Conservation (phyloP, 2,888 invertebrate species). For the Parelbella ahira region DNA sequence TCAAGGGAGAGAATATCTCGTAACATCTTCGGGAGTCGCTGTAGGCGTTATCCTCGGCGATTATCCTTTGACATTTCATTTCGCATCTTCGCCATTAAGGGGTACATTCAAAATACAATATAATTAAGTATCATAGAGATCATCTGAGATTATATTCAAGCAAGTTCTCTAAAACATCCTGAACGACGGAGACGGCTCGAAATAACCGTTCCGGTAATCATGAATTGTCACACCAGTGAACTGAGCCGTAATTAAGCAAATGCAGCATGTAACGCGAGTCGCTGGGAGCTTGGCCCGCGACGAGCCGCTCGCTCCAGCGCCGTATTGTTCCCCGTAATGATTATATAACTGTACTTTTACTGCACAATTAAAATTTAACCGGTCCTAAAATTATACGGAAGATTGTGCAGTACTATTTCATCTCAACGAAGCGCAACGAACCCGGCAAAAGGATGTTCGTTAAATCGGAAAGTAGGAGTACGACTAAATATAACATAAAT, state of each 20-base stretch:
- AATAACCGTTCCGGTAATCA: constrained; percentile 67
- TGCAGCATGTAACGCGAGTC: constrained; percentile 69
- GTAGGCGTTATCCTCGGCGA: constrained; percentile 5
- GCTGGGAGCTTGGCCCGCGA: constrained; percentile 38
- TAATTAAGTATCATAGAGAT: constrained; percentile 41
- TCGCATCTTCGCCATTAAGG: constrained; percentile 6
- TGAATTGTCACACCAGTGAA: constrained; percentile 68
- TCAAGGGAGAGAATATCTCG: constrained; percentile 46
- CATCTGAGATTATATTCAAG: constrained; percentile 29
- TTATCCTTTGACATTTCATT: constrained; percentile 12
- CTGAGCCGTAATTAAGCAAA: constrained; percentile 73
- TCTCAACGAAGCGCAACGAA: constrained; percentile 57
- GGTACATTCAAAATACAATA: constrained; percentile 25
- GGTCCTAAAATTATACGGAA: constrained; percentile 68
- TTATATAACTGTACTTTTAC: constrained; percentile 77
- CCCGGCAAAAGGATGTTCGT: constrained; percentile 47
- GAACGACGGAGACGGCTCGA: constrained; percentile 49
- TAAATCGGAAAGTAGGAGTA: constrained; percentile 35
- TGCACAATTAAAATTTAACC: constrained; percentile 76
- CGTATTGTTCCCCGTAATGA: constrained; percentile 72
- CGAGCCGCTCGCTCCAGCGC: constrained; percentile 36
- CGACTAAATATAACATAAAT: constrained; percentile 31
- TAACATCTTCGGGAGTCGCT: constrained; percentile 43
- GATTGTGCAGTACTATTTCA: constrained; percentile 58
- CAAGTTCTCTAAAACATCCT: constrained; percentile 26